Evolutionary conservation across 1,140 invertebrate species (phyloP), one percentile per base, ranked within the genome.

Genomic region (Drosophila ogumai): DNA sequence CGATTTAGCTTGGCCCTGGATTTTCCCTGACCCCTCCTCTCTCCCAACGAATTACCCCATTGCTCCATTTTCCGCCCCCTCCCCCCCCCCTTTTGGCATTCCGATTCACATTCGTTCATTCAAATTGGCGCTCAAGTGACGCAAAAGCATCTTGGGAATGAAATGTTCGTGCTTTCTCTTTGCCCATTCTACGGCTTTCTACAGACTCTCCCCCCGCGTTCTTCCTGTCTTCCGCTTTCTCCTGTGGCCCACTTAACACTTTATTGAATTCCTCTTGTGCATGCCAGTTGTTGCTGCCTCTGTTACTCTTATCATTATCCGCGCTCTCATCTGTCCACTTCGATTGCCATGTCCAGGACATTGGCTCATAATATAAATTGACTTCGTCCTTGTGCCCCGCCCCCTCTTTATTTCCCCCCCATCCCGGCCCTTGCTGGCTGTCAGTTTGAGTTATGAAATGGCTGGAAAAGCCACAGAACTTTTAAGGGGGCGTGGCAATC

Each of bases 381-480:
- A 77, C 63, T 80, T 67, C 64, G 32, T 49, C 65, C 44, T 41
- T 47, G 34, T 17, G 25, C 7, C 31, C 25, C 5, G 2, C 32
- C 22, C 13, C 19, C 1, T 28, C n/a, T 8, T 10, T 3, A 6
- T 22, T n/a, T 6, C 9, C 44, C 50, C 55, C 55, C 58, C 50
- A 22, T 22, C 60, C 38, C 32, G 10, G 7, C 7, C 19, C 13
- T 15, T 54, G 50, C 32, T 47, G 55, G 59, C 55, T 75, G 75
- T 82, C 82, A 76, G 55, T 63, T 77, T 88, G 84, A 74, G 75
- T 80, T 87, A 82, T 80, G 79, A 82, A 87, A 82, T 73, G 41
- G 36, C 58, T 56, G 34, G 28, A 64, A 72, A 63, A 43, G 66
- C 50, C 40, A 59, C 60, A 65, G 22, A 46, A 43, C 38, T 46